phyloP scores from a whole-genome alignment of 2,888 invertebrate species.

The Alloplasta piceator region DNA sequence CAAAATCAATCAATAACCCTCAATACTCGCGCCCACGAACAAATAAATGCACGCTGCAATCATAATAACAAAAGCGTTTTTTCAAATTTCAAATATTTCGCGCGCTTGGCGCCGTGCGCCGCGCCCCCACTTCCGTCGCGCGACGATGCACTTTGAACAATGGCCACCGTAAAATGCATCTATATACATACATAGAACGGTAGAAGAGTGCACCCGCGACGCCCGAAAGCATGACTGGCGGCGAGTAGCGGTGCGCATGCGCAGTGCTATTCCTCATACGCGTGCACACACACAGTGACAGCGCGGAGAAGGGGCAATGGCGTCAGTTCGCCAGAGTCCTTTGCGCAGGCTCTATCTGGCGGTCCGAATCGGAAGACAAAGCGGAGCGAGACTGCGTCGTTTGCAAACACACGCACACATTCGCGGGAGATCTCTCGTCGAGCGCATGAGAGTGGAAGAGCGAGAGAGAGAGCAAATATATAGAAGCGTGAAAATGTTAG shows the following conservation, averaged over 20 bases:
- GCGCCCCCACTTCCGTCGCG: neutral
- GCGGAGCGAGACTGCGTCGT: constrained; percentile 35
- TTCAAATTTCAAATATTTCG: neutral
- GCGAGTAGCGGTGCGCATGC: constrained; percentile 13
- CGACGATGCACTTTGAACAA: neutral
- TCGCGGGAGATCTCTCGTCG: too few species aligned
- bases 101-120: neutral
- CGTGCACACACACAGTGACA: constrained; percentile 10
- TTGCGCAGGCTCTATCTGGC: constrained; percentile 59
- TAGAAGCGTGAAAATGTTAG: neutral
- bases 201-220: neutral
- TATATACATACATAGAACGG: neutral
- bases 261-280: neutral
- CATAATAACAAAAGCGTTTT: neutral
- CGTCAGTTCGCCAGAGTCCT: constrained; percentile 25
- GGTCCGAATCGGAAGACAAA: constrained; percentile 53
- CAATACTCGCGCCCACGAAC: neutral
- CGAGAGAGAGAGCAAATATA: too few species aligned
- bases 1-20: too few species aligned
- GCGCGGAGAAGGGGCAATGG: constrained; percentile 45
- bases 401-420: neutral
- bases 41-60: neutral
- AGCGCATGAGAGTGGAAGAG: too few species aligned
- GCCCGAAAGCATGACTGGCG: neutral
- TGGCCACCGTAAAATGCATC: neutral